These are phyloP conservation scores for Drosophila nannoptera DNA, from an alignment of 1,140 invertebrate species.

Conservation along the genomic window DNA sequence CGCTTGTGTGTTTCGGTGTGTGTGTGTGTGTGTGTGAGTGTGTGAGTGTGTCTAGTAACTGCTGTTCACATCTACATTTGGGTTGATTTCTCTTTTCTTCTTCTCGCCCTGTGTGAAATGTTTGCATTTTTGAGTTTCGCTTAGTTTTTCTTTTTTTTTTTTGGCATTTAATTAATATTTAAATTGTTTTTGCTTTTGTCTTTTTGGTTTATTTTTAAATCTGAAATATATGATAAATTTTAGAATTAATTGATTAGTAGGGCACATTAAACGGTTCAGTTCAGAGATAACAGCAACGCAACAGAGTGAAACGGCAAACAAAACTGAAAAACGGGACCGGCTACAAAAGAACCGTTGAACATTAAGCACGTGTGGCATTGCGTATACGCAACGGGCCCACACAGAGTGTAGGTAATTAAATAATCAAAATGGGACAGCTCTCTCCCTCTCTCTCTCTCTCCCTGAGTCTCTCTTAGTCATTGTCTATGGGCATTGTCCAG, in stretches of 20 bases:
- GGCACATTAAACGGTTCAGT: constrained; percentile 38
- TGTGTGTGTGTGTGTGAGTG: constrained; percentile 16
- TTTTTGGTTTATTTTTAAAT: constrained; percentile 50
- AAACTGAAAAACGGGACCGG: background rate
- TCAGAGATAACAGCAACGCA: constrained; percentile 39
- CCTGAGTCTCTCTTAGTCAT: background rate
- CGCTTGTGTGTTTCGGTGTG: constrained; percentile 27
- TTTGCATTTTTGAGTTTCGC: background rate
- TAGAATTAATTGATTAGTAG: constrained; percentile 43
- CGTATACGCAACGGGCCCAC: background rate
- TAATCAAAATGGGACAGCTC: background rate
- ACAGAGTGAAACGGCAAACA: background rate
- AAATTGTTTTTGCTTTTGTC: constrained; percentile 14
- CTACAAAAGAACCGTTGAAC: background rate
- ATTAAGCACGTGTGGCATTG: background rate
- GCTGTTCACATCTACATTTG: constrained; percentile 9
- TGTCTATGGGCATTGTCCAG: too few species aligned
- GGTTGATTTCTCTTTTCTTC: background rate
- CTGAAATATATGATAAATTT: constrained; percentile 46
- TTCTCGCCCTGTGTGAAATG: constrained; percentile 21
- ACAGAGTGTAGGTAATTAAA: background rate
- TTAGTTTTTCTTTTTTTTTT: constrained; percentile 6
- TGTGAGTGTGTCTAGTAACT: constrained; percentile 25
- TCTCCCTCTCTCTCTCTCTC: background rate
- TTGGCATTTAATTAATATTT: constrained; percentile 51